Evolutionary conservation across 1,140 invertebrate species (phyloP).

Genomic region (Bombus polaris): DNA sequence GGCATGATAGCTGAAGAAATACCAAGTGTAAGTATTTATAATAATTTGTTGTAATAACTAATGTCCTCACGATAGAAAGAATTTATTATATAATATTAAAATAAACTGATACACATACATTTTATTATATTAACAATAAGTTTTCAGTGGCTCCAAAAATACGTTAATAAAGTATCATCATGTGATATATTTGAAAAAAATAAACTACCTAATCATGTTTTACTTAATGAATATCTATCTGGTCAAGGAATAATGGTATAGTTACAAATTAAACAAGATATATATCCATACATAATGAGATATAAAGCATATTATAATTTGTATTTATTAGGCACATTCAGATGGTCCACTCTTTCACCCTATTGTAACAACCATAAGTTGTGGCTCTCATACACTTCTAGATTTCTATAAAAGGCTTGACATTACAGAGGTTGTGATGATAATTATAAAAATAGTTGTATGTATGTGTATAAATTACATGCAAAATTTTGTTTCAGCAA

Average conservation of each 20-base stretch:
- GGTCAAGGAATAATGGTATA: conserved; percentile 95
- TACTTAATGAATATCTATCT: conserved; percentile 97
- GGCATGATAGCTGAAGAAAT: conserved; percentile 97
- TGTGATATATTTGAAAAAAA: conserved; percentile 90
- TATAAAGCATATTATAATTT: conserved; percentile 25
- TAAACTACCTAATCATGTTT: conserved; percentile 94
- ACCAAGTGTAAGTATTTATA: conserved; percentile 84
- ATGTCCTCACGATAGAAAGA: neutral
- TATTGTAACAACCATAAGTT: conserved; percentile 95
- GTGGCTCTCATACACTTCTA: conserved; percentile 94
- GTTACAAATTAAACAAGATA: neutral
- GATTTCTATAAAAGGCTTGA: conserved; percentile 89
- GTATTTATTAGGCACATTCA: conserved; percentile 89
- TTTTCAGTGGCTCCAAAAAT: conserved; percentile 90
- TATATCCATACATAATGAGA: neutral
- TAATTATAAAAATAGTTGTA: neutral
- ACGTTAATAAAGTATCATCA: conserved; percentile 88
- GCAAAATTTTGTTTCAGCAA: conserved; percentile 70
- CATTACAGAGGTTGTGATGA: conserved; percentile 65
- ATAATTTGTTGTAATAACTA: conserved; percentile 56
- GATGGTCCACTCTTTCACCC: conserved; percentile 98
- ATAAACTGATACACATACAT: neutral
- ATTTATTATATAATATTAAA: neutral
- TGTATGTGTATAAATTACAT: conserved; percentile 21
- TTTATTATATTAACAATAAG: neutral